Evolutionary conservation across 2,888 invertebrate genomes (phyloP), one percentile per base, ranked within the genome.

Genomic region (Thymelicus acteon): DNA sequence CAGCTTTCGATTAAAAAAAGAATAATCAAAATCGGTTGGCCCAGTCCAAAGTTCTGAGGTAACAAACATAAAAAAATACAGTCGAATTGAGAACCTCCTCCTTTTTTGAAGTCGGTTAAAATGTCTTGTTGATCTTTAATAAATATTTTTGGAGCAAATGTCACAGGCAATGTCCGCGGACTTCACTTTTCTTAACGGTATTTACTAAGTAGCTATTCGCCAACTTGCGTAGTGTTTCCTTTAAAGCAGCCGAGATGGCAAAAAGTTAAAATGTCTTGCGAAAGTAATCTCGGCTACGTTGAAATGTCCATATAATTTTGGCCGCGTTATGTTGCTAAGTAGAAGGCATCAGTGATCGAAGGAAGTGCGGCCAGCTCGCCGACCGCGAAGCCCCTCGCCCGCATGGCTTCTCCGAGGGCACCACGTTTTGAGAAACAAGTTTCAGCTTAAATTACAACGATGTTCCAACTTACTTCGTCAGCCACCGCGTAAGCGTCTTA

Each of bases 311-410:
- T 61, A 44, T 54, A 63, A 49, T 54, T 65, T 57, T 44, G 64
- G 24, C 6, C 37, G 24, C 31, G 24, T n/a, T 13, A 40, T 37
- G 40, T 61, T 48, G 61, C n/a, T 39, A 52, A 64, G 58, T 31
- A 74, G 72, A 79, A 80, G 79, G 73, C 77, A 78, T 79, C 31
- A 31, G 82, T 75, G 80, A 72, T 82, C 80, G 82, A 84, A 91
- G 92, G 91, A 91, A 90, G 85, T 78, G 81, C 77, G 83, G 78
- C 78, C 79, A 80, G 81, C 74, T 80, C 77, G 77, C 73, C 78
- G 85, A 93, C 93, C 93, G 82, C 93, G 92, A 92, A 92, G 91
- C 93, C 93, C 78, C 80, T 85, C 84, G 58, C 68, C 79, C 82
- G 82, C 82, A 84, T 82, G 82, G 82, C 82, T 79, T 79, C 79